Conservation (phyloP, 2,888 invertebrate species). For the Tenthredo scrophulariae region DNA sequence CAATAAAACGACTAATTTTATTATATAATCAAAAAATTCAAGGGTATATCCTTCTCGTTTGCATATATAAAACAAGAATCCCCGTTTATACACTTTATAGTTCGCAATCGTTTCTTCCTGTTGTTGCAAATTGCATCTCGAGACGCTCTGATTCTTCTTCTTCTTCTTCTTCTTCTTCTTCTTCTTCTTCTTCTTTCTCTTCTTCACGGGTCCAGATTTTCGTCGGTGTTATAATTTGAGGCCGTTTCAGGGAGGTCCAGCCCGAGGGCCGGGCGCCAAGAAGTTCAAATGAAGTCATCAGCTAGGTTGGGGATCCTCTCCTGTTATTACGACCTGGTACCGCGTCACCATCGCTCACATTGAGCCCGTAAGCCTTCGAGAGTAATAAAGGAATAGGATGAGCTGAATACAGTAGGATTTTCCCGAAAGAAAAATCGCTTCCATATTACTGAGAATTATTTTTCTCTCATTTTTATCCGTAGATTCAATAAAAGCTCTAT, state of each 20-base stretch:
- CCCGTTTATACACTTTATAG: not conserved
- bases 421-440: not conserved
- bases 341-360: conserved; percentile 71
- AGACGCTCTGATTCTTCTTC: not conserved
- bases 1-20: not conserved
- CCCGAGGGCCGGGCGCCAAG: conserved; percentile 66
- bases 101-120: not conserved
- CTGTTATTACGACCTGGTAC: conserved; percentile 78
- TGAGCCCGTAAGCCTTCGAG: not conserved
- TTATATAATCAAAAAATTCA: too few species aligned
- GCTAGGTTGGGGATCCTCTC: conserved; percentile 72
- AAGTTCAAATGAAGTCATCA: conserved; percentile 78
- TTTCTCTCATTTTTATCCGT: too few species aligned
- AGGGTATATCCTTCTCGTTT: not conserved
- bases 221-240: conserved; percentile 77
- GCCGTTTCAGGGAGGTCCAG: conserved; percentile 78
- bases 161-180: not conserved
- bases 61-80: not conserved
- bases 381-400: conserved; percentile 1
- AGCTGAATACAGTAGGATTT: not conserved
- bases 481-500: not conserved
- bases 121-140: conserved; percentile 32
- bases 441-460: too few species aligned
- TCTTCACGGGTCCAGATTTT: conserved; percentile 31
- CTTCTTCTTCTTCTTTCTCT: conserved; percentile 13